phyloP scores from a whole-genome alignment of 2,888 invertebrate genomes.

The Podabrus alpinus region DNA sequence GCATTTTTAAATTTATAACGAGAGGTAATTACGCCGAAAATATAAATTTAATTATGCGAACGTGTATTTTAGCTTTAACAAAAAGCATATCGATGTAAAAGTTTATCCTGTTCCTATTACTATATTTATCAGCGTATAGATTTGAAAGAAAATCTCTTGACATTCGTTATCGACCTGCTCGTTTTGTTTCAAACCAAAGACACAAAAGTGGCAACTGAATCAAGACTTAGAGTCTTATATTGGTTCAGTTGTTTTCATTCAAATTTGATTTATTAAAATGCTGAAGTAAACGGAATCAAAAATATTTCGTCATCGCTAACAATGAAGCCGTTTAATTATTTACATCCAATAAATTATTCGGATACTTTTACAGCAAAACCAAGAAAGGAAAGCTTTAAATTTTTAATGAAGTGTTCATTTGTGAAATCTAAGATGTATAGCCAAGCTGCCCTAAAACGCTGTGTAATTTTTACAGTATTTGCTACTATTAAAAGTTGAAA shows the following conservation, averaged over 20 bases:
- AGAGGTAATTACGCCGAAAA: neutral
- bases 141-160: constrained; percentile 15
- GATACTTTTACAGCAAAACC: neutral
- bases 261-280: neutral
- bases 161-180: constrained; percentile 21
- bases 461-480: constrained; percentile 43
- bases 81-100: neutral
- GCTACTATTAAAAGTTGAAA: constrained; percentile 37
- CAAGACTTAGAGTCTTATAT: constrained; percentile 7
- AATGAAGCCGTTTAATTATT: neutral
- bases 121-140: neutral
- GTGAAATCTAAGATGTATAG: constrained; percentile 27
- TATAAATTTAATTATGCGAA: neutral
- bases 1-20: neutral
- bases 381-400: constrained; percentile 42
- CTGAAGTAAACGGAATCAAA: neutral
- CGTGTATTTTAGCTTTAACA: neutral
- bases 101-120: neutral
- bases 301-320: neutral
- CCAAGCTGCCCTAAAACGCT: constrained; percentile 41
- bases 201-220: constrained; percentile 21
- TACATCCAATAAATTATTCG: neutral
- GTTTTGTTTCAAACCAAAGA: constrained; percentile 21
- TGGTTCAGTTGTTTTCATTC: neutral
- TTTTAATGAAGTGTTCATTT: constrained; percentile 43